Evolutionary conservation across 2,797 vertebrate species (phyloP), one percentile per base, ranked within the genome.

Genomic region (Novumbra hubbsi): DNA sequence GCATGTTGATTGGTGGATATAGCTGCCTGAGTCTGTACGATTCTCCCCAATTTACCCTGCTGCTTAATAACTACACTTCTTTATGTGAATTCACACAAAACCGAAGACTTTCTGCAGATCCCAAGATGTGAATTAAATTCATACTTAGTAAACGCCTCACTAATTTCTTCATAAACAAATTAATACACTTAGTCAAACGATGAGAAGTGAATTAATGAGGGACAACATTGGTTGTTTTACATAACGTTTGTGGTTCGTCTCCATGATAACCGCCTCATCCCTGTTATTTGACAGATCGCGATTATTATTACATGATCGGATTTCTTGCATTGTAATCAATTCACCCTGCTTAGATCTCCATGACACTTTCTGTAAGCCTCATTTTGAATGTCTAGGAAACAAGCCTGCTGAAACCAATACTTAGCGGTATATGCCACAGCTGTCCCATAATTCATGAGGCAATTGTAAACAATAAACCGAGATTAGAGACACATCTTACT

Each of bases 111-210:
- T 32, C 76, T 30, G 52, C 45, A 60, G 63, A 80, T 73, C 65
- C 62, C 74, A 68, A 73, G 80, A 15, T 65, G 41, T 71, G 77
- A 86, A 83, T 84, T 77, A 78, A 83, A 88, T 74, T 73, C 67
- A 78, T 52, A 63, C 71, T 78, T 76, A 60, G 24, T 60, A 77
- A 81, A 76, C 68, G 55, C 71, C 74, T 55, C 45, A 21, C 70
- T 80, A 60, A 55, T 67, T 48, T 81, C 67, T 62, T 74, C 65
- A 60, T 72, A 80, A 84, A 78, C 76, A 82, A 86, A 83, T 84
- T 49, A 84, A 82, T 74, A 73, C 77, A 84, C 85, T 86, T 85
- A 84, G 74, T 28, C 66, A 78, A 85, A 86, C 80, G 68, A 78
- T 24, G 69, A 82, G 72, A 71, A 78, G 83, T 77, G 71, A 86